phyloP scores from a whole-genome alignment of 64 coral and sea anemone species.

The Pachyseris speciosa region DNA sequence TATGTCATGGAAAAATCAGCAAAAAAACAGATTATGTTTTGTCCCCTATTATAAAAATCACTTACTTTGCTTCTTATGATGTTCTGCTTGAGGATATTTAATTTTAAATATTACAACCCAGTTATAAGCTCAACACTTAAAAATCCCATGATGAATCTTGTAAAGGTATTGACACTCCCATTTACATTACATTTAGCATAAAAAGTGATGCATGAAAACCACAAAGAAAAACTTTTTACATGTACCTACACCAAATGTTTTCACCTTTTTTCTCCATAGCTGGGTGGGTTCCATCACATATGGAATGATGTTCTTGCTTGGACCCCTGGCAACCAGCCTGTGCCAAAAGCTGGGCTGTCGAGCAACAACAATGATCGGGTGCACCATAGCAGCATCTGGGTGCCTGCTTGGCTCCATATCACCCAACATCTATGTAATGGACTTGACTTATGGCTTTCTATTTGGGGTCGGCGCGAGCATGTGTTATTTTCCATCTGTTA shows the following conservation, averaged over 20 bases:
- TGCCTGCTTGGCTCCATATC: slow-evolving; percentile 85
- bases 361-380: slow-evolving; percentile 86
- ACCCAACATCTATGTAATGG: slow-evolving; percentile 79
- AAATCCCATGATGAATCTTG: too few relatives aligned
- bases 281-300: slow-evolving; percentile 97
- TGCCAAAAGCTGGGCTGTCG: slow-evolving; percentile 91
- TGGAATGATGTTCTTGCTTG: slow-evolving; percentile 96
- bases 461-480: slow-evolving; percentile 96
- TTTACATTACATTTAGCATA: too few relatives aligned
- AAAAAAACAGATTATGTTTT: too few relatives aligned
- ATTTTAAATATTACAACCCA: too few relatives aligned
- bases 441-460: slow-evolving; percentile 93
- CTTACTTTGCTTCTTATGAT: too few relatives aligned
- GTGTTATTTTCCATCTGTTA: slow-evolving; percentile 94
- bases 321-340: slow-evolving; percentile 88
- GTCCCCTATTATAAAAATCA: too few relatives aligned
- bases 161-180: too few relatives aligned
- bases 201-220: not conserved
- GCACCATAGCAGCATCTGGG: slow-evolving; percentile 70
- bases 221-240: not conserved
- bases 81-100: too few relatives aligned
- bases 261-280: slow-evolving; percentile 45
- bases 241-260: not conserved
- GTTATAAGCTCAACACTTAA: too few relatives aligned
- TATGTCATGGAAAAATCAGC: too few relatives aligned